Evolutionary conservation across 2,113 vertebrate genomes (phyloP).

Genomic region (Rhea americana): DNA sequence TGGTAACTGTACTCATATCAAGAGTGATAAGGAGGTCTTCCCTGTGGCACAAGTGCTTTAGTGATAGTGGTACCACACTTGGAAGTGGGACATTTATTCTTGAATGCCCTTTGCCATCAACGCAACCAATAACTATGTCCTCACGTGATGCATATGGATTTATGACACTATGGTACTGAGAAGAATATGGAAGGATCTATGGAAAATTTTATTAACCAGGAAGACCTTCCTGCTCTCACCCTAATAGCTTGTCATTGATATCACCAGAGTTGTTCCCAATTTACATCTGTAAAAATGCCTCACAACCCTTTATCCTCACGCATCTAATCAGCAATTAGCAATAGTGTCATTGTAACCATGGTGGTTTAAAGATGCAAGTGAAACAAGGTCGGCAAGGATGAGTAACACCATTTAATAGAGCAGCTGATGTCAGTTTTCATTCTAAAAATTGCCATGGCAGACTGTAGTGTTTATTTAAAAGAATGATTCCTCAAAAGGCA

Average conservation of each 20-base stretch:
- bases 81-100: neutral
- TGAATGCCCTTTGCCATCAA: neutral
- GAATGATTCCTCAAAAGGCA: neutral
- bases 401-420: neutral
- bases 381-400: neutral
- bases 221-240: neutral
- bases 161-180: neutral
- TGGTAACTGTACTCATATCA: rapidly evolving
- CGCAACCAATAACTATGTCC: neutral
- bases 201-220: neutral
- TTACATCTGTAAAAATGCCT: neutral
- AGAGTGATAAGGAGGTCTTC: neutral
- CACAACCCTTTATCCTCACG: neutral
- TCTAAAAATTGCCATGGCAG: neutral
- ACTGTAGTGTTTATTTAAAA: neutral
- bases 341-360: neutral
- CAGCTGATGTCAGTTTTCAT: neutral
- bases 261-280: neutral
- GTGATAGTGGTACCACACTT: neutral
- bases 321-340: neutral
- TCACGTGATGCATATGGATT: rapidly evolving
- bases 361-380: neutral
- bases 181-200: rapidly evolving
- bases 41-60: rapidly evolving
- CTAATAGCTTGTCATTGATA: neutral